Conservation (phyloP, 2,113 vertebrate genomes). For the Ochotona curzoniae region DNA sequence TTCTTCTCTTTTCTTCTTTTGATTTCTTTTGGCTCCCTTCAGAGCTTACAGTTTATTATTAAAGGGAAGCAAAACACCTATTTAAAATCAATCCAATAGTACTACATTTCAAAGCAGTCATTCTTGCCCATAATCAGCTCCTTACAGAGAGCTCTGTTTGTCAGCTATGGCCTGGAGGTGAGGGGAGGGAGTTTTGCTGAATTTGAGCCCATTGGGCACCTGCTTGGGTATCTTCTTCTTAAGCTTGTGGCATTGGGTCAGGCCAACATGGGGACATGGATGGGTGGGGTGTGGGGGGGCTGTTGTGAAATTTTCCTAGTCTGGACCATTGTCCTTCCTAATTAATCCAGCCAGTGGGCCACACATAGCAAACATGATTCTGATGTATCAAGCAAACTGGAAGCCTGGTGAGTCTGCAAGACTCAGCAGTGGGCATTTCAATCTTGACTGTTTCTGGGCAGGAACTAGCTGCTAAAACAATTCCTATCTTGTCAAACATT, state of each 20-base stretch:
- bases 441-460: conserved; percentile 45
- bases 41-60: conserved; percentile 73
- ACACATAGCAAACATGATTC: neutral
- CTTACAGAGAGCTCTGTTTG: neutral
- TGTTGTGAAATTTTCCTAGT: neutral
- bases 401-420: neutral
- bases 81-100: conserved; percentile 82
- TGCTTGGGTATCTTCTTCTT: neutral
- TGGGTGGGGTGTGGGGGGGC: too few relatives aligned
- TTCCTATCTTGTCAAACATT: conserved; percentile 75
- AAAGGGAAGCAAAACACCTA: conserved; percentile 81
- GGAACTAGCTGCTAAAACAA: conserved; percentile 53
- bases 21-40: conserved; percentile 76
- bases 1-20: conserved; percentile 48
- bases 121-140: conserved; percentile 52
- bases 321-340: neutral
- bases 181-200: too few relatives aligned
- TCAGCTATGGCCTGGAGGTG: neutral
- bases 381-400: neutral
- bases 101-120: conserved; percentile 76
- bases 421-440: conserved; percentile 55
- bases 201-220: neutral
- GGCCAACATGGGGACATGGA: neutral
- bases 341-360: neutral
- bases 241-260: neutral